Evolutionary conservation across 1,140 invertebrate species (phyloP).

Genomic region (Onthophagus taurus): DNA sequence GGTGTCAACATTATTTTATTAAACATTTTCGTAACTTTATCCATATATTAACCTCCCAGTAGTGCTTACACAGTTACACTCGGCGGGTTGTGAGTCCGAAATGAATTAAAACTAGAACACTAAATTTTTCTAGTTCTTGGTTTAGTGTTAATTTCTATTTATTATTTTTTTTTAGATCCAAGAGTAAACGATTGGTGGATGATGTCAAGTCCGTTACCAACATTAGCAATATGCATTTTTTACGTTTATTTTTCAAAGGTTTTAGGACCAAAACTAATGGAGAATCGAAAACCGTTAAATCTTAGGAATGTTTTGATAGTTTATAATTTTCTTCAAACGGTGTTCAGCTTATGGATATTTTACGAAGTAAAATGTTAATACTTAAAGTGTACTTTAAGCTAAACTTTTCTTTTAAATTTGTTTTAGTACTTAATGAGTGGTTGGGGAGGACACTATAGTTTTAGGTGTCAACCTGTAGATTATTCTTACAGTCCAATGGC

Average conservation of each 20-base stretch:
- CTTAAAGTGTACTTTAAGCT: neutral
- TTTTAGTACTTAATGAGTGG: slow-evolving; percentile 72
- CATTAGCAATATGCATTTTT: slow-evolving; percentile 68
- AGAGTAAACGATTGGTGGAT: slow-evolving; percentile 84
- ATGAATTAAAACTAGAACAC: too few relatives aligned
- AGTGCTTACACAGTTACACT: too few relatives aligned
- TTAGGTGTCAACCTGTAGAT: slow-evolving; percentile 88
- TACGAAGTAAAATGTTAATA: slow-evolving; percentile 58
- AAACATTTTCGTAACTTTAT: too few relatives aligned
- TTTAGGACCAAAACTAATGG: slow-evolving; percentile 80
- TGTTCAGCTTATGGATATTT: slow-evolving; percentile 87
- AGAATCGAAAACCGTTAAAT: slow-evolving; percentile 80
- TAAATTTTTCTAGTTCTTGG: too few relatives aligned
- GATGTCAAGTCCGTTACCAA: slow-evolving; percentile 86
- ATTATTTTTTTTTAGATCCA: slow-evolving; percentile 59
- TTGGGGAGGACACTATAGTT: slow-evolving; percentile 81
- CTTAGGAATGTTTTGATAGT: slow-evolving; percentile 70
- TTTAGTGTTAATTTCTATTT: too few relatives aligned
- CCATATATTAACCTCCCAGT: too few relatives aligned
- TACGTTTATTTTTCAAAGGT: slow-evolving; percentile 80
- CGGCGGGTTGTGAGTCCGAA: too few relatives aligned
- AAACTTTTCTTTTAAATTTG: neutral
- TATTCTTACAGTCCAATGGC: slow-evolving; percentile 76
- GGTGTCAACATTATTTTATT: too few relatives aligned
- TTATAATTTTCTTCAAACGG: slow-evolving; percentile 83